phyloP scores from a whole-genome alignment of 2,888 invertebrate species.

The Polietes domitor region DNA sequence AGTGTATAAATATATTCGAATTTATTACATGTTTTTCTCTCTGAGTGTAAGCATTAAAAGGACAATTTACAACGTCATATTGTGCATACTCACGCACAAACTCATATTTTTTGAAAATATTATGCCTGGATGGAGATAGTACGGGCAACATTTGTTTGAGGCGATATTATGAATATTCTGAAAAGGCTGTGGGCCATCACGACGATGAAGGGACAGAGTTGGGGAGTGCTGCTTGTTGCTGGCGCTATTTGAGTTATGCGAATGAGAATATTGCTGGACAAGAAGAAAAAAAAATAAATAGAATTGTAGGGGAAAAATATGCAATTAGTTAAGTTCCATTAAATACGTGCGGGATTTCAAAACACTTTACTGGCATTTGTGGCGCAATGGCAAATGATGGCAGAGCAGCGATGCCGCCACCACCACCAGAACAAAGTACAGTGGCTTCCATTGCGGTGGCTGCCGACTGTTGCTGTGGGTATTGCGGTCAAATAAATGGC shows the following conservation, averaged over 20 bases:
- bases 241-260: background rate
- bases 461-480: background rate
- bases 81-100: background rate
- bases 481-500: conserved; percentile 44
- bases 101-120: background rate
- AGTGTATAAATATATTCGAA: no score
- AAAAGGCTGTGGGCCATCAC: background rate
- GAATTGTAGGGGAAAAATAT: conserved; percentile 51
- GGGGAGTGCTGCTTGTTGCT: conserved; percentile 6
- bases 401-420: background rate
- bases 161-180: background rate
- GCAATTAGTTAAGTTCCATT: conserved; percentile 69
- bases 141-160: background rate
- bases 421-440: background rate
- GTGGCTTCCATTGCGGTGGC: background rate
- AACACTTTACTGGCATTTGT: conserved; percentile 68
- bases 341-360: conserved; percentile 69
- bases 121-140: no score
- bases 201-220: background rate
- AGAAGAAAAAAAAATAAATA: conserved; percentile 53
- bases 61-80: background rate
- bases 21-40: no score
- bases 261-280: background rate
- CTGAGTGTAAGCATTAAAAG: background rate
- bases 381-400: conserved; percentile 38